Base-by-base conservation (phyloP, 2,113 vertebrate species). In the Apistogramma diplotaenia region DNA sequence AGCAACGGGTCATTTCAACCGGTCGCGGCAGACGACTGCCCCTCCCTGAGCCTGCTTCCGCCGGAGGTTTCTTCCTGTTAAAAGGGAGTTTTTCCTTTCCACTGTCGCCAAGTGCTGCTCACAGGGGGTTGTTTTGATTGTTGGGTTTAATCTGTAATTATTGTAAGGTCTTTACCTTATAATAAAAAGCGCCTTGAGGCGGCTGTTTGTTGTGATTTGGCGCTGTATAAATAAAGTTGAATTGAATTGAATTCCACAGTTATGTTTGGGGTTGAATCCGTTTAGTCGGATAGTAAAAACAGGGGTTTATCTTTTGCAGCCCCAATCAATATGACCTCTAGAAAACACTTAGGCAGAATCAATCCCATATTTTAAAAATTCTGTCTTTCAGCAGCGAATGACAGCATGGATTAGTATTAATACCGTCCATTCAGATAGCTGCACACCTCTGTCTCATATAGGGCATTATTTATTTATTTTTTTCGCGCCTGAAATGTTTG, bases 241-340 rank as follows among this genome's bases (percentile, higher is more conserved):
- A n/a, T n/a, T n/a, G n/a, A n/a, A n/a, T n/a, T n/a, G n/a, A n/a
- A n/a, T 86, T 72, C 46, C 19, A 78, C 74, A 80, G 31, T 19
- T 71, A 59, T 81, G 5, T 73, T 49, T 56, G 29, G 31, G 49
- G 25, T 65, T 19, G 19, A 73, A 77, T 84, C 86, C 81, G 78
- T 75, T 89, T 87, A 60, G 54, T 82, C 82, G 84, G 70, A 81
- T 59, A 83, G 85, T 88, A 90, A 92, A 94, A 88, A 82, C 33
- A 71, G 56, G 85, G 90, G 86, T 92, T 70, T 92, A 86, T 83
- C 79, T 93, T 91, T 82, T 58, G 75, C 84, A 84, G 61, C 79
- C 83, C 87, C 85, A 89, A 94, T 95, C 93, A 91, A 94, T 93
- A 93, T 89, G 94, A 94, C 93, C 94, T 94, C 89, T 87, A 91